phyloP scores from a whole-genome alignment of 2,888 invertebrate species.

The Pollenia amentaria region DNA sequence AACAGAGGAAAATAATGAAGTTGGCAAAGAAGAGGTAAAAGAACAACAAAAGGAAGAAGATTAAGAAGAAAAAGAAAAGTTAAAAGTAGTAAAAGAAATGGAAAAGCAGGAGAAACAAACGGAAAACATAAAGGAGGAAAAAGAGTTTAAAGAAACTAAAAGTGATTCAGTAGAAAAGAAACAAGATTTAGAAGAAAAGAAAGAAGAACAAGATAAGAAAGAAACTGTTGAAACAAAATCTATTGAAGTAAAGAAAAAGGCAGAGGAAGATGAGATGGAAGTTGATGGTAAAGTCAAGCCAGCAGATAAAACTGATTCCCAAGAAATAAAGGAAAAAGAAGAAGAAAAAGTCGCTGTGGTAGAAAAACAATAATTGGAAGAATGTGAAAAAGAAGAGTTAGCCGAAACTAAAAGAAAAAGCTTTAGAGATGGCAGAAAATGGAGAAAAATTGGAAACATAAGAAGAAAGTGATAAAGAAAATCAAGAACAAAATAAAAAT shows the following conservation, averaged over 20 bases:
- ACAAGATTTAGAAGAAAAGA: conserved; percentile 11
- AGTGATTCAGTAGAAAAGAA: conserved; percentile 50
- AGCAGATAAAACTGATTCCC: conserved; percentile 19
- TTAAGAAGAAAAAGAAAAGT: neutral
- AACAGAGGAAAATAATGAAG: conserved; percentile 15
- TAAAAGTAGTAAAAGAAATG: too few species aligned
- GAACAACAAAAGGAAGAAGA: conserved; percentile 29
- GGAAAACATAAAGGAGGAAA: too few species aligned
- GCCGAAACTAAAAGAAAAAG: conserved; percentile 19
- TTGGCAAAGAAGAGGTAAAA: too few species aligned
- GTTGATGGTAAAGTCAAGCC: conserved; percentile 43
- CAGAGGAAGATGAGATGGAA: too few species aligned
- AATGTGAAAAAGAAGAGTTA: conserved; percentile 77
- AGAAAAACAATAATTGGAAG: conserved; percentile 78
- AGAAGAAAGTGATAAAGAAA: too few species aligned
- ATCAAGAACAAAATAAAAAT: too few species aligned
- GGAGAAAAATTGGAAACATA: too few species aligned
- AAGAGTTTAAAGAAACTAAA: conserved; percentile 33
- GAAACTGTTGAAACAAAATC: conserved; percentile 68
- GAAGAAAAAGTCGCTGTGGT: conserved; percentile 76
- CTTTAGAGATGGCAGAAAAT: too few species aligned
- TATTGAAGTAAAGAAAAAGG: conserved; percentile 13
- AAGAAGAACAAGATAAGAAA: conserved; percentile 37
- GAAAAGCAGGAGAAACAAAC: conserved; percentile 24
- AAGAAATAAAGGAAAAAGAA: conserved; percentile 41